Conservation (phyloP, 2,797 vertebrate species). For the Lacerta viridis region DNA sequence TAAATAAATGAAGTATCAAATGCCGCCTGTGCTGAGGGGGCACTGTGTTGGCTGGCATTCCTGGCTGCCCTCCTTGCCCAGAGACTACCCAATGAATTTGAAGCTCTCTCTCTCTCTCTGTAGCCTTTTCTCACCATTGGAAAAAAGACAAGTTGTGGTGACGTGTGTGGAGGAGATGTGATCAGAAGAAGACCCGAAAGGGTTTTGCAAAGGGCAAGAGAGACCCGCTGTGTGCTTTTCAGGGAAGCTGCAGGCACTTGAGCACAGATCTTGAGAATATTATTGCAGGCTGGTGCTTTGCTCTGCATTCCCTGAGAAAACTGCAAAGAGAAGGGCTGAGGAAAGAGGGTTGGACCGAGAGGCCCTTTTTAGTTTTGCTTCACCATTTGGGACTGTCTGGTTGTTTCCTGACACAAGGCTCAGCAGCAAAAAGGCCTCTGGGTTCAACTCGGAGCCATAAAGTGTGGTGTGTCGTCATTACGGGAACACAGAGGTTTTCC, state of each 20-base stretch:
- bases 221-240: not conserved
- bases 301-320: slow-evolving; percentile 20
- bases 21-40: not conserved
- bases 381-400: not conserved
- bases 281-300: slow-evolving; percentile 12
- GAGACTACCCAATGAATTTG: not conserved
- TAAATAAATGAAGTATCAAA: not conserved
- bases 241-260: slow-evolving; percentile 16
- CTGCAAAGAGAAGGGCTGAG: not conserved
- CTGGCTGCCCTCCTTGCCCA: not conserved
- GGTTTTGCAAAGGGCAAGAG: not conserved
- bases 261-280: slow-evolving; percentile 16
- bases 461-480: not conserved
- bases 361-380: not conserved
- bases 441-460: not conserved
- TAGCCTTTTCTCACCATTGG: not conserved
- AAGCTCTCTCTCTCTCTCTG: not conserved
- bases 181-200: not conserved
- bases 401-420: not conserved
- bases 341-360: not conserved
- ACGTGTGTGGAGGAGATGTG: not conserved
- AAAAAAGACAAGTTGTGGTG: not conserved
- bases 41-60: not conserved
- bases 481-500: too few relatives aligned
- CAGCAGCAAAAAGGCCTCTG: not conserved